Evolutionary conservation across 2,113 vertebrate genomes (phyloP).

Genomic region (Gadus macrocephalus): DNA sequence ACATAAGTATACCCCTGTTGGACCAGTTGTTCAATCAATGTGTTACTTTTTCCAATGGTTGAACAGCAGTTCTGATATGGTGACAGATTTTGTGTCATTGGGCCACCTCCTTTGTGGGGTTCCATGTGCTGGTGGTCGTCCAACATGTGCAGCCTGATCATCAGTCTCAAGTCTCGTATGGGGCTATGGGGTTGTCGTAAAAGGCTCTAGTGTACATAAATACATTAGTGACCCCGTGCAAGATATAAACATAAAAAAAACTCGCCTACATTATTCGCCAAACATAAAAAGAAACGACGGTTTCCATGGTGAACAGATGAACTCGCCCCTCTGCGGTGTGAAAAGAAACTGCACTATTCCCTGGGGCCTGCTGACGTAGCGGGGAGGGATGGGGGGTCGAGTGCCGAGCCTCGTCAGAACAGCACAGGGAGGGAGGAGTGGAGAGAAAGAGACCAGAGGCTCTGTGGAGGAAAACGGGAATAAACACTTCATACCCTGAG

Average conservation of each 20-base stretch:
- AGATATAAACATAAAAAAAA: no score
- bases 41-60: no score
- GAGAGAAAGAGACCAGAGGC: not conserved
- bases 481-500: not conserved
- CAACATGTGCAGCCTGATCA: no score
- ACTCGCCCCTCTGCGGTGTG: conserved; percentile 12
- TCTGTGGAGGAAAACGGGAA: conserved; percentile 5
- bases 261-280: not conserved
- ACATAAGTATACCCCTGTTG: not conserved
- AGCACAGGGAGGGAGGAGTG: conserved; percentile 5
- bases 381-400: conserved; percentile 1
- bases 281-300: not conserved
- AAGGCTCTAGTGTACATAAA: no score
- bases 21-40: no score
- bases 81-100: no score
- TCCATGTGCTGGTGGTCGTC: no score
- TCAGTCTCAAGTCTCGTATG: no score
- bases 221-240: no score
- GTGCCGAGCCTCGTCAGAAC: not conserved
- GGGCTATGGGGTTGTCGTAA: no score
- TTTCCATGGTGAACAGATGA: conserved; percentile 10
- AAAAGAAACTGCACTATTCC: conserved; percentile 14
- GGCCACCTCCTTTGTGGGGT: no score
- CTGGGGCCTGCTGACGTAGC: conserved; percentile 20
- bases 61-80: no score